Evolutionary conservation across 2,797 vertebrate genomes (phyloP).

Genomic region (Crocidura indochinensis): DNA sequence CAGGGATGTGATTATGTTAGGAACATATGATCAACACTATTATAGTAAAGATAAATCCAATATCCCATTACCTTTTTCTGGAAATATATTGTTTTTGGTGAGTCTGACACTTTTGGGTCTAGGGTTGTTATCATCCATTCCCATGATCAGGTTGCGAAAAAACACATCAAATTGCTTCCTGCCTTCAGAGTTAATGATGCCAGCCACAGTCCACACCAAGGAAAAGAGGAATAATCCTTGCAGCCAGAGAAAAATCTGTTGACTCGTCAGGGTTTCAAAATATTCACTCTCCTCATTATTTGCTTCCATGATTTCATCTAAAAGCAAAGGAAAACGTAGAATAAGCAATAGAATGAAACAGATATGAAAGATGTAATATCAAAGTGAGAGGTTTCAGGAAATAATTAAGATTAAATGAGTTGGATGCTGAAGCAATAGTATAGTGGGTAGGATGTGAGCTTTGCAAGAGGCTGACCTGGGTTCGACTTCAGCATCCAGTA

Average conservation of each 20-base stretch:
- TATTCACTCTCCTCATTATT: constrained; percentile 82
- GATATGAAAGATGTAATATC: background rate
- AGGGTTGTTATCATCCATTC: constrained; percentile 90
- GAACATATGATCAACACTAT: constrained; percentile 8
- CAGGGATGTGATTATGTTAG: background rate
- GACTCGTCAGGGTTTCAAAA: constrained; percentile 90
- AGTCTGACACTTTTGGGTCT: constrained; percentile 94
- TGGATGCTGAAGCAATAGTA: background rate
- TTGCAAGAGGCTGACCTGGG: too few relatives aligned
- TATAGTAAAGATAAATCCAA: constrained; percentile 10
- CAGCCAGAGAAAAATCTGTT: constrained; percentile 94
- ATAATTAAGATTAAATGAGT: background rate
- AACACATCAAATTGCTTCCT: constrained; percentile 95
- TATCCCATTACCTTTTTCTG: constrained; percentile 93
- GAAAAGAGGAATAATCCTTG: constrained; percentile 96
- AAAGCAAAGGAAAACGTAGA: constrained; percentile 62
- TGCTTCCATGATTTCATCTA: constrained; percentile 93
- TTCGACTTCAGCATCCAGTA: too few relatives aligned
- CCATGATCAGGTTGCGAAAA: constrained; percentile 93
- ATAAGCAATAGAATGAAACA: background rate
- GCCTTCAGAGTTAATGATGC: constrained; percentile 93
- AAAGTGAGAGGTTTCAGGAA: background rate
- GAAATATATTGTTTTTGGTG: constrained; percentile 94
- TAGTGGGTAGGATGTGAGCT: too few relatives aligned
- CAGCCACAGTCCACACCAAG: constrained; percentile 95